Evolutionary conservation across 2,113 vertebrate species (phyloP).

Genomic region (Hippocampus abdominalis): DNA sequence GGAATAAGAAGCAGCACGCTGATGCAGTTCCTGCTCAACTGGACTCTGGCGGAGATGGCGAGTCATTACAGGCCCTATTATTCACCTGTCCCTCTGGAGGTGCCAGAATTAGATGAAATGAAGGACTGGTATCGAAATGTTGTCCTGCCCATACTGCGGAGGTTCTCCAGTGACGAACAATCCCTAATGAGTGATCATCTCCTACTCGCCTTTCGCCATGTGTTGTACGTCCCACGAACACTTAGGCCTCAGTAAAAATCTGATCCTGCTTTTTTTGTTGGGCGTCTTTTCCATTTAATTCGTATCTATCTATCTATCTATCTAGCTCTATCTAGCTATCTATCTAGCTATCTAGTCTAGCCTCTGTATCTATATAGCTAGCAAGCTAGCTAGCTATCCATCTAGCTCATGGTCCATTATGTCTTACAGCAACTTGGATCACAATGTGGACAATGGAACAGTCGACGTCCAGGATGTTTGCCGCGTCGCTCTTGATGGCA

Average conservation of each 20-base stretch:
- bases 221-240: conserved; percentile 63
- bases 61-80: conserved; percentile 39
- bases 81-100: neutral
- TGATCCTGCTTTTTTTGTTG: neutral
- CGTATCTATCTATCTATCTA: too few relatives aligned
- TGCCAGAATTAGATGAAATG: conserved; percentile 44
- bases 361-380: too few relatives aligned
- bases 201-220: conserved; percentile 58
- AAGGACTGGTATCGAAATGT: conserved; percentile 67
- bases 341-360: too few relatives aligned
- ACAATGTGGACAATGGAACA: conserved; percentile 10
- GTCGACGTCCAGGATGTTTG: conserved; percentile 51
- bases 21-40: conserved; percentile 69
- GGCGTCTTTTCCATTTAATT: neutral
- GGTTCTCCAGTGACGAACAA: conserved; percentile 33
- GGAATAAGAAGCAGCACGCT: conserved; percentile 58
- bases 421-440: conserved; percentile 52
- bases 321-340: too few relatives aligned
- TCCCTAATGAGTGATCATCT: conserved; percentile 46
- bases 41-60: conserved; percentile 68
- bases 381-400: too few relatives aligned
- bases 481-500: conserved; percentile 51
- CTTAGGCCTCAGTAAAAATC: neutral
- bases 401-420: neutral
- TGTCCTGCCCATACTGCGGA: conserved; percentile 60